phyloP scores from a whole-genome alignment of 2,888 invertebrate genomes.

The Caenorhabditis macrosperma region DNA sequence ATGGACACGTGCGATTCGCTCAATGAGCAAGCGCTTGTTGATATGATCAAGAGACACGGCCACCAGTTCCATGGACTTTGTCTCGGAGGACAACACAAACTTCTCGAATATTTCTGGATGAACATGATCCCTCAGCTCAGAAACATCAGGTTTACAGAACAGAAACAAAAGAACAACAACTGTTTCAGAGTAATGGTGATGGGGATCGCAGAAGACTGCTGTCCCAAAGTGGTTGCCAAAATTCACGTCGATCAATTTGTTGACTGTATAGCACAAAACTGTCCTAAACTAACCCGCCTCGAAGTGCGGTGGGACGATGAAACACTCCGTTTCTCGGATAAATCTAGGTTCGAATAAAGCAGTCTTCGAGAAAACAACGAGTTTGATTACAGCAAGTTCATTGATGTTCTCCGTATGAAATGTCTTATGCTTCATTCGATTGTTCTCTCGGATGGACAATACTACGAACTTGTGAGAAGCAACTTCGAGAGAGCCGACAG shows the following conservation, averaged over 20 bases:
- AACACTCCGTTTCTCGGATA: constrained; percentile 97
- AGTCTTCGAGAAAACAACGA: background rate
- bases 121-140: constrained; percentile 92
- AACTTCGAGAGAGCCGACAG: constrained; percentile 99
- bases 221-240: constrained; percentile 90
- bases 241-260: constrained; percentile 93
- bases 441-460: constrained; percentile 96
- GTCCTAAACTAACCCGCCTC: constrained; percentile 89
- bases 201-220: constrained; percentile 96
- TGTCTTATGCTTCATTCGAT: constrained; percentile 93
- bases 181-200: constrained; percentile 90
- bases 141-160: constrained; percentile 88
- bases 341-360: constrained; percentile 85
- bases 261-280: constrained; percentile 95
- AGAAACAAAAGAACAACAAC: background rate
- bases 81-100: constrained; percentile 91
- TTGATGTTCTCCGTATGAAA: constrained; percentile 95
- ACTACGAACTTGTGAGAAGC: constrained; percentile 98
- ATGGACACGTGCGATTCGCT: constrained; percentile 96
- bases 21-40: constrained; percentile 92
- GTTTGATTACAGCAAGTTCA: constrained; percentile 88
- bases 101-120: constrained; percentile 98
- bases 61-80: constrained; percentile 91
- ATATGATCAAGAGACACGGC: constrained; percentile 92
- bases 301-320: constrained; percentile 99